Evolutionary conservation across 2,113 vertebrate species (phyloP), one percentile per base, ranked within the genome.

Genomic region (Cyphomyrus discorhynchus): DNA sequence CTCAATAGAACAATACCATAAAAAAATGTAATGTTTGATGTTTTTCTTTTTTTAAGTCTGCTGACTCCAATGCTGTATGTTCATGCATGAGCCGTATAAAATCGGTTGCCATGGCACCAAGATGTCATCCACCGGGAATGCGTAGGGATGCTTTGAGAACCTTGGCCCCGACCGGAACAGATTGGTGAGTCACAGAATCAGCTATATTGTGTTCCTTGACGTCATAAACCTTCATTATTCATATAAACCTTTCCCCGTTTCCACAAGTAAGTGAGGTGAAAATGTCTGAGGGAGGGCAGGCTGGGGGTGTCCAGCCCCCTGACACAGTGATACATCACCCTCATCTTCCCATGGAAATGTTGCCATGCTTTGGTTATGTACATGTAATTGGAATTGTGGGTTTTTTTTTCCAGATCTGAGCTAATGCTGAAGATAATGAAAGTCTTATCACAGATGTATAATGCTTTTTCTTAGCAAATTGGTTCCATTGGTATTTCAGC

Each of bases 41-140:
- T 88, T 77, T 87, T 50, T 58, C 3, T 39, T 58, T 21, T 84
- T 85, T 27, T 7, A 89, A 31, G 49, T 89, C 77, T 89, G 77
- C 39, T 70, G 56, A 80, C 45, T 87, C 50, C 58, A 45, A 56
- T 85, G 50, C 88, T 82, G 77, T 58, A 88, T 91, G 88, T 92
- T 91, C 88, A 90, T 91, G 89, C 89, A 92, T 93, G 87, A 62
- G 53, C 88, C 83, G 39, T 88, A 85, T 88, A 70, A 90, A 85
- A 77, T 35, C 53, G 87, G 91, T 93, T 93, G 89, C 92, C 91
- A 93, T 92, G 91, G 91, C 66, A 58, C 39, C 35, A 82, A 86
- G 42, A 45, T 91, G 80, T 39, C 90, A 62, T 91, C 82, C 88
- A 90, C 45, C 83, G 39, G 83, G 58, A 46, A 31, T 47, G 56